phyloP scores from a whole-genome alignment of 2,113 vertebrate genomes.

The Sylvietta virens region DNA sequence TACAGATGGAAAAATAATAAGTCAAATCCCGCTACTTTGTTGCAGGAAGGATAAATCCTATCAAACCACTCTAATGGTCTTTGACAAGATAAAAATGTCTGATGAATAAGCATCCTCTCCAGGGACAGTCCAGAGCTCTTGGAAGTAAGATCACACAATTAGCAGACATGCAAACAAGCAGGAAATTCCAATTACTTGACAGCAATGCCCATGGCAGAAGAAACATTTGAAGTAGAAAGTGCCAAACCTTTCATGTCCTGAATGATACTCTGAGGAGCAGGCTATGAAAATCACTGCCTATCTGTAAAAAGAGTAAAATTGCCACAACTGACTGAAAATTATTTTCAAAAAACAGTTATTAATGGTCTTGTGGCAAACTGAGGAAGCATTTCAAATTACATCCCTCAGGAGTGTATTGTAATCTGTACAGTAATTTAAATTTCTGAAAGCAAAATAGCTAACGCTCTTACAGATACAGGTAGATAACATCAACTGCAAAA shows the following conservation, averaged over 20 bases:
- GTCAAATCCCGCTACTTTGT: not conserved
- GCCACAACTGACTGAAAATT: not conserved
- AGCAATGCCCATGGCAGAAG: not conserved
- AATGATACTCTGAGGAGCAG: not conserved
- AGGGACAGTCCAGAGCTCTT: not conserved
- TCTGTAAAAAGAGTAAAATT: not conserved
- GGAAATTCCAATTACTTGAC: conserved; percentile 29
- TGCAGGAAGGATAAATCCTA: not conserved
- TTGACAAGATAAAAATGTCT: conserved; percentile 20
- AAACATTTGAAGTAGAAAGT: not conserved
- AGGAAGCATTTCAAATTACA: not conserved
- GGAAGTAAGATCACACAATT: conserved; percentile 14
- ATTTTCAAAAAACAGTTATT: not conserved
- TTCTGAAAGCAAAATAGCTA: not conserved
- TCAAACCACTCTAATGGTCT: not conserved
- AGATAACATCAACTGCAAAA: not conserved
- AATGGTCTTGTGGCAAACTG: not conserved
- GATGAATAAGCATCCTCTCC: conserved; percentile 9
- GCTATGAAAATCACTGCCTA: not conserved
- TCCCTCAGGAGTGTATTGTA: not conserved
- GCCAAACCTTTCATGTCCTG: not conserved
- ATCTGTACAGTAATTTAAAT: not conserved
- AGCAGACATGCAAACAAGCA: conserved; percentile 31
- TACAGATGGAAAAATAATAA: not conserved
- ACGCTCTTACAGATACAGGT: not conserved